These are phyloP conservation scores for Daboia siamensis DNA, from an alignment of 2,113 vertebrate species.

Conservation along the genomic window DNA sequence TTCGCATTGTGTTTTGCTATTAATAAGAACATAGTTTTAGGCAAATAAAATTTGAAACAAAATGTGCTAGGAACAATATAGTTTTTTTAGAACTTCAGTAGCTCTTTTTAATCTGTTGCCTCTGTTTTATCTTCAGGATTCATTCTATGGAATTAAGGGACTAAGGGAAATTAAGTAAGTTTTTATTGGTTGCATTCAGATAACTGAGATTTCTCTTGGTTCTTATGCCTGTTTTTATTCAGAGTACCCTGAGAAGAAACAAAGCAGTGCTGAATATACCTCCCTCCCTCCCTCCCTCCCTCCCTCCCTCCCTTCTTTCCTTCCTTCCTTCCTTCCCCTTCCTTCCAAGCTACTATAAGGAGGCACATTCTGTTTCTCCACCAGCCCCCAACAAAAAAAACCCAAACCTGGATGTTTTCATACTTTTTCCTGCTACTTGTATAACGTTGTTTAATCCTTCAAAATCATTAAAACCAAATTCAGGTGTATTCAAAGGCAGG, in stretches of 20 bases:
- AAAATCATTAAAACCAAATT: neutral
- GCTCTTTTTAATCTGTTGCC: neutral
- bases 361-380: neutral
- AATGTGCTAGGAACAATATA: neutral
- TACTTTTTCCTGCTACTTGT: neutral
- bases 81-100: neutral
- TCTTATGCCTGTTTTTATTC: neutral
- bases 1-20: neutral
- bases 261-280: neutral
- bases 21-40: neutral
- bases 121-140: neutral
- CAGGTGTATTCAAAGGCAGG: neutral
- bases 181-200: neutral
- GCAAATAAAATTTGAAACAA: neutral
- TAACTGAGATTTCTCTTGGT: neutral
- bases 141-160: neutral
- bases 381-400: neutral
- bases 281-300: too few species aligned
- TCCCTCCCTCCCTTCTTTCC: too few species aligned
- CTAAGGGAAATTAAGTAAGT: neutral
- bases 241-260: neutral
- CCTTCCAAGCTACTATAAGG: neutral
- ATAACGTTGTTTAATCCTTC: neutral
- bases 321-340: too few species aligned
- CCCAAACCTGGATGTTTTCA: neutral